Conservation (phyloP, 2,113 vertebrate species). For the Platysteira castanea region DNA sequence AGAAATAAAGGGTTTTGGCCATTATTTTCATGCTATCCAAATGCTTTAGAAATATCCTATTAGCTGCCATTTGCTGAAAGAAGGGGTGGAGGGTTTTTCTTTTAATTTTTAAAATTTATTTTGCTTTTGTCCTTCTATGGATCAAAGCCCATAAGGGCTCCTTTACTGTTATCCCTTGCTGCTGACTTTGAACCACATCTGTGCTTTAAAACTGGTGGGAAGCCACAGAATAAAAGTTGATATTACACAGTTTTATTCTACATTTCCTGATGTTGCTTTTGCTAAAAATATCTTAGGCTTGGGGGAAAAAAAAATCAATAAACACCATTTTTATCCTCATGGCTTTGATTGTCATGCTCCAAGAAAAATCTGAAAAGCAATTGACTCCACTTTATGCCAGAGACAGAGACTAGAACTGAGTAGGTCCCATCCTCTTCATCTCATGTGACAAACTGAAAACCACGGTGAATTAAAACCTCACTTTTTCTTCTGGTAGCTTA, state of each 20-base stretch:
- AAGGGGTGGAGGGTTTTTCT: not conserved
- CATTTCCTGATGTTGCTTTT: constrained; percentile 25
- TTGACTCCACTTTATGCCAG: constrained; percentile 16
- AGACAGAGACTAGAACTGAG: not conserved
- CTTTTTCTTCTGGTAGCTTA: not conserved
- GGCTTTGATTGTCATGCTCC: constrained; percentile 8
- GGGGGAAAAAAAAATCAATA: constrained; percentile 10
- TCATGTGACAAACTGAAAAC: not conserved
- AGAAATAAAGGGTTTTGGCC: not conserved
- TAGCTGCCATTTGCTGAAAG: not conserved
- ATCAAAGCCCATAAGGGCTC: not conserved
- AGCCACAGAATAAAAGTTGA: constrained; percentile 4
- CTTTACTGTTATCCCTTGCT: not conserved
- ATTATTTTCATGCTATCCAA: constrained; percentile 38
- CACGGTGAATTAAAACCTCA: not conserved
- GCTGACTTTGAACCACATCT: constrained; percentile 13
- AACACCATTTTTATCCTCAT: constrained; percentile 7
- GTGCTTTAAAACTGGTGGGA: not conserved
- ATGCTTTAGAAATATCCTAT: not conserved
- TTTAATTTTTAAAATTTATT: not conserved
- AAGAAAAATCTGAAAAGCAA: constrained; percentile 19
- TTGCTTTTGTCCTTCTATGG: not conserved
- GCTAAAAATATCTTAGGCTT: constrained; percentile 41
- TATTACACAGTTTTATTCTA: constrained; percentile 25
- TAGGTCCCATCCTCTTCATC: not conserved